Base-by-base conservation (phyloP, 2,888 invertebrate genomes). In the Macrosoma leucophasiata region DNA sequence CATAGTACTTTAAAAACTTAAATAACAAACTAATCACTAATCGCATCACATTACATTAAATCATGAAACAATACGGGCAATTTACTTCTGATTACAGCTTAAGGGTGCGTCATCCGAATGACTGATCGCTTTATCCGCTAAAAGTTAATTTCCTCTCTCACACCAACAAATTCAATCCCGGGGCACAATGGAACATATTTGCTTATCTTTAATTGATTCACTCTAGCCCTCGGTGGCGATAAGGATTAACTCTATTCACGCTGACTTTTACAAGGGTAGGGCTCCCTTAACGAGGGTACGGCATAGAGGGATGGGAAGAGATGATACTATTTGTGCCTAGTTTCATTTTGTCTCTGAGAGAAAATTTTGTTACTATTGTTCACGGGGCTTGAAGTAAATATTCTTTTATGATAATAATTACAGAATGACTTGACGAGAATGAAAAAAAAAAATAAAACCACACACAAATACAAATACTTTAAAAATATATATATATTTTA, bases 191-290 rank as follows among this genome's bases (percentile, higher is more conserved):
- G 57, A 63, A 56, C 72, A 73, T 81, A 84, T 84, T 84, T 82
- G 84, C 79, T 84, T 84, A 82, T 84, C 82, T 84, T 78, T 82
- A 82, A 84, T 84, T 82, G 82, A 84, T 84, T 82, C 78, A 79
- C 74, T 84, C 59, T 77, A 74, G 69, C 79, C 78, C 79, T 62
- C 61, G 53, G 52, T 46, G 41, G 48, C 68, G 82, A 81, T 82
- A 79, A 79, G 81, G 82, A 82, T 84, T 82, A 82, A 76, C 68
- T 70, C 71, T 70, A 81, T 82, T 84, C 81, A 79, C 73, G 74
- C 76, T 76, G 74, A 76, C 79, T 82, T 84, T 82, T 84, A 82
- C 77, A 81, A 82, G 82, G 82, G 82, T 79, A 69, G 68, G 54
- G 52, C 58, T 39, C 67, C 75, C 72, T 71, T 81, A 75, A 77